Base-by-base conservation (phyloP, 2,888 invertebrate species). In the Orchestes rusci region DNA sequence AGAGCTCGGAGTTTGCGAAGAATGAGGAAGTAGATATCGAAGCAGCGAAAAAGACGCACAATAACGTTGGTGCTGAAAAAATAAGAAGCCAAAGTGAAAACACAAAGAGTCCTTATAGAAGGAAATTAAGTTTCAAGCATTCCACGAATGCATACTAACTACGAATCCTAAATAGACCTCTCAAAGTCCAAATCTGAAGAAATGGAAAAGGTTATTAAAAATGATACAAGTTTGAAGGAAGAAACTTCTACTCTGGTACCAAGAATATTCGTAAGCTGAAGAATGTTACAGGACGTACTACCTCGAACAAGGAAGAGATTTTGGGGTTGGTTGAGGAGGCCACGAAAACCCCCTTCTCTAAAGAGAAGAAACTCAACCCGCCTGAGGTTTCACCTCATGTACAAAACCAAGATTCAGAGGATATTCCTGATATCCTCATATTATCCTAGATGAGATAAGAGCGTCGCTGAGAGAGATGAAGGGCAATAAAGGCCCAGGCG, bases 401-500 rank as follows among this genome's bases (percentile, higher is more conserved):
- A 30, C 31, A 30, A 30, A 30, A 30, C 31, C 31, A 30, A 30
- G 31, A 12, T 30, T 30, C 12, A 30, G 12, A 12, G 12, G 31
- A 30, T 30, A 30, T 30, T 30, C 12, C 12, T 30, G 13, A 12
- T 30, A 10, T 30, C 12, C 12, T 30, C 5, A 12, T 30, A 30
- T 30, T 30, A 30, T 12, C 7, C 31, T 23, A 10, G 23, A 23
- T 23, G 23, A 23, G 23, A 23, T 7, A 23, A 23, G 10, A 23
- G 23, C 23, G 23, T 23, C 23, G 23, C 23, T 23, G 10, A 7
- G n/a, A n/a, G n/a, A n/a, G n/a, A n/a, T n/a, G n/a, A n/a, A n/a
- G n/a, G n/a, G n/a, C n/a, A n/a, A n/a, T n/a, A n/a, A n/a, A n/a
- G n/a, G n/a, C n/a, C n/a, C n/a, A n/a, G n/a, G n/a, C 8, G 23